phyloP scores from a whole-genome alignment of 2,113 vertebrate genomes.

The Salvator merianae region DNA sequence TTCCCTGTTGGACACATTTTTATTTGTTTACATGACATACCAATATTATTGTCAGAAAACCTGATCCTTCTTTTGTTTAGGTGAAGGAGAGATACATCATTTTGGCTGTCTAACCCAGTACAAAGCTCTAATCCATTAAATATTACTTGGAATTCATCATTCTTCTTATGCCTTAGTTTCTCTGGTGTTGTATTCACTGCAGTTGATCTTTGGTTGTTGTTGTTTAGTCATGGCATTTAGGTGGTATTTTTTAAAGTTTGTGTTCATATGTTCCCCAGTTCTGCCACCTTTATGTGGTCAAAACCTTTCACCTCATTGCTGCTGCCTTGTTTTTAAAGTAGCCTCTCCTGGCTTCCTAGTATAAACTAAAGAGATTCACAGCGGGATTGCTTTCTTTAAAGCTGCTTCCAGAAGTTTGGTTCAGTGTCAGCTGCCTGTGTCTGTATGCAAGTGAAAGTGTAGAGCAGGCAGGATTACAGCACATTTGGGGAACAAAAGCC shows the following conservation, averaged over 20 bases:
- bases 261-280: conserved; percentile 21
- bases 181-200: neutral
- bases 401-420: conserved; percentile 53
- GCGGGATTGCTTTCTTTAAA: conserved; percentile 54
- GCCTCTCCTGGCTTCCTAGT: conserved; percentile 58
- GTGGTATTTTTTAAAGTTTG: neutral
- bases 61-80: neutral
- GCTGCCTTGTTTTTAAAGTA: conserved; percentile 50
- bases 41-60: conserved; percentile 28
- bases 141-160: neutral
- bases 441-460: conserved; percentile 54
- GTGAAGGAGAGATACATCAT: conserved; percentile 21
- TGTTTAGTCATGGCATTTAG: neutral
- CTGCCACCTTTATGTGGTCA: conserved; percentile 27
- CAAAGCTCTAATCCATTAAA: neutral
- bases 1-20: conserved; percentile 30
- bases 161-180: conserved; percentile 25
- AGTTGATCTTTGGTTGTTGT: neutral
- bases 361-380: conserved; percentile 26
- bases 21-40: conserved; percentile 54
- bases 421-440: conserved; percentile 51
- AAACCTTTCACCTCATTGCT: conserved; percentile 32
- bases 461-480: conserved; percentile 65
- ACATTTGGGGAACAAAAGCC: conserved; percentile 53
- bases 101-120: conserved; percentile 25